Evolutionary conservation across 2,888 invertebrate species (phyloP).

Genomic region (Apodemia duryi): DNA sequence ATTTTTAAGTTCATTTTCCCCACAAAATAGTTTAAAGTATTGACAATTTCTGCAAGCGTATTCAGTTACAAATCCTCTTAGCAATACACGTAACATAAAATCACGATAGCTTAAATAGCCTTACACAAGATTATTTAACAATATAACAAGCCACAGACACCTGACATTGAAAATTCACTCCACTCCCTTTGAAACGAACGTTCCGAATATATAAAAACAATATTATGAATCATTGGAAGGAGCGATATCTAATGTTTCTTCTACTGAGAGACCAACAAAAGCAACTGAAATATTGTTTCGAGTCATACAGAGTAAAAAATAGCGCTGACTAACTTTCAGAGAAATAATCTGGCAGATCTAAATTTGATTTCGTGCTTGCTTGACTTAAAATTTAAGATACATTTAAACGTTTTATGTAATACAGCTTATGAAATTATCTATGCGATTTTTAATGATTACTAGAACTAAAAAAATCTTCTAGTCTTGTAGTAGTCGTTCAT

Average conservation of each 20-base stretch:
- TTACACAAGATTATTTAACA: constrained; percentile 1
- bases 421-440: too few species aligned
- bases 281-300: constrained; percentile 21
- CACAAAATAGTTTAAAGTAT: too few species aligned
- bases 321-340: constrained; percentile 19
- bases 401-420: too few species aligned
- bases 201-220: constrained; percentile 51
- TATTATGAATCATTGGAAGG: constrained; percentile 54
- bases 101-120: neutral
- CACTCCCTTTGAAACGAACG: constrained; percentile 50
- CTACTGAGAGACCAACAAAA: constrained; percentile 16
- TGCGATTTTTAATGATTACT: too few species aligned
- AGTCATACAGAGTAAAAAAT: constrained; percentile 24
- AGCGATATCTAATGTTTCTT: constrained; percentile 17
- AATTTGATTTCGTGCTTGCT: constrained; percentile 3
- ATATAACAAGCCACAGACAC: constrained; percentile 33
- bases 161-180: constrained; percentile 45
- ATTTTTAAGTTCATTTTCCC: too few species aligned
- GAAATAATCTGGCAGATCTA: constrained; percentile 4
- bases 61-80: constrained; percentile 4
- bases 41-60: neutral
- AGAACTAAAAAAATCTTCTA: too few species aligned
- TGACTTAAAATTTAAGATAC: too few species aligned
- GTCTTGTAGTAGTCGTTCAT: too few species aligned
- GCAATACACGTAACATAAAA: neutral